Conservation (phyloP, 2,797 vertebrate species). For the Cynopterus sphinx region DNA sequence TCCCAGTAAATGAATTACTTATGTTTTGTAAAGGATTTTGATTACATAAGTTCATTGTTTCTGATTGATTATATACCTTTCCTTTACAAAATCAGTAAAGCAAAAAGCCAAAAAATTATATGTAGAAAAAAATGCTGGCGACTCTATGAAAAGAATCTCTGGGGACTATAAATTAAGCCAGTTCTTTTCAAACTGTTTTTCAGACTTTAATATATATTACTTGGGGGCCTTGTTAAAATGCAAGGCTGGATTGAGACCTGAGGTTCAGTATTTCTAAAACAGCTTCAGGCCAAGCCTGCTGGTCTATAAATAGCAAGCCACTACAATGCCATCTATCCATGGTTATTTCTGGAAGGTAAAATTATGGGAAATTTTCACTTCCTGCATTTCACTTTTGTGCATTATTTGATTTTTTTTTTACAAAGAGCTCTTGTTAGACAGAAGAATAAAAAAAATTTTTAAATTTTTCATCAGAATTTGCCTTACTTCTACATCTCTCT, state of each 20-base stretch:
- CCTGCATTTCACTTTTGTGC: not conserved
- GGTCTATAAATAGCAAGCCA: not conserved
- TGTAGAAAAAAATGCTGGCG: not conserved
- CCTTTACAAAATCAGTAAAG: not conserved
- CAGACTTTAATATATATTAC: not conserved
- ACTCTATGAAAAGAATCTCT: not conserved
- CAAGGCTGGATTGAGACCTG: not conserved
- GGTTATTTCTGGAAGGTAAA: not conserved
- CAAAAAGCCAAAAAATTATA: not conserved
- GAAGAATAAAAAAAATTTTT: not conserved
- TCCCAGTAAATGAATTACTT: not conserved
- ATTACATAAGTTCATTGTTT: not conserved
- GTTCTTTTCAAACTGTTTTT: not conserved
- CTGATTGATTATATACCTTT: not conserved
- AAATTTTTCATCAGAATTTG: constrained; percentile 29
- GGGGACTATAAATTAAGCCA: not conserved
- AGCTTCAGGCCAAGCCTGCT: not conserved
- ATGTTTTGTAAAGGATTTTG: constrained; percentile 8
- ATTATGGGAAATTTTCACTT: not conserved
- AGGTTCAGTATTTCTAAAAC: not conserved
- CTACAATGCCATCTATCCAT: not conserved
- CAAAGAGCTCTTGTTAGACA: constrained; percentile 6
- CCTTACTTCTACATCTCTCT: not conserved
- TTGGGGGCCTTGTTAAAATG: not conserved
- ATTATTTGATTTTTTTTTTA: not conserved